A percentile compares a stretch with the other conserved stretches of the same genome.
These are phyloP conservation scores for Muscicapa striata DNA, from an alignment of 2,797 vertebrate genomes.

Conservation along the genomic window DNA sequence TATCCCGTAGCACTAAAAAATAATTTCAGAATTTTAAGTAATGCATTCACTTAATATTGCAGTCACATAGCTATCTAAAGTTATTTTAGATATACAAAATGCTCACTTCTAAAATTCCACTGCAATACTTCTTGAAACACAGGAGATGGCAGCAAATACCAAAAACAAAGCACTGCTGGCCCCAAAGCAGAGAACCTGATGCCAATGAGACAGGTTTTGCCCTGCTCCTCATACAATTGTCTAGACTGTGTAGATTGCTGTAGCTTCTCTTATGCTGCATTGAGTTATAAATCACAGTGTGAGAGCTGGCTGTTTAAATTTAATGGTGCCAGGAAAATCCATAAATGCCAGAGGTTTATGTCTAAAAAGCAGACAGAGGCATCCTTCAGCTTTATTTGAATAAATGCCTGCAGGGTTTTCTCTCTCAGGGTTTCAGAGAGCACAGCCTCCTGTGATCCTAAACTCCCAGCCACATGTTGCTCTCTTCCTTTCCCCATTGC, in stretches of 20 bases:
- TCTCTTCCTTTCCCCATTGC: background rate
- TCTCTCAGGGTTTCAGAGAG: background rate
- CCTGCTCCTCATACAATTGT: background rate
- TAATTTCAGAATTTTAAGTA: background rate
- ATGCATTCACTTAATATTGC: background rate
- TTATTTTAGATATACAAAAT: background rate
- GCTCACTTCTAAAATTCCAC: background rate
- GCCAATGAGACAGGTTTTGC: background rate
- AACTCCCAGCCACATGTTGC: background rate
- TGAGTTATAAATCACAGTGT: background rate
- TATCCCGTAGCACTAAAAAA: background rate
- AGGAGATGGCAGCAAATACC: slow-evolving; percentile 25
- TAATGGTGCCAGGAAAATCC: background rate
- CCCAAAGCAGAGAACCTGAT: no score
- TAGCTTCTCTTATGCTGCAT: background rate
- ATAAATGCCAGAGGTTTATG: background rate
- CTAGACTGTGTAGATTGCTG: background rate
- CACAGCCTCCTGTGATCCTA: background rate
- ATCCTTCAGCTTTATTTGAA: background rate
- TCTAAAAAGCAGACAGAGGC: background rate
- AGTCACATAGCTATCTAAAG: background rate
- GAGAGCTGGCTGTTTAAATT: background rate
- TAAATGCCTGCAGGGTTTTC: fast-evolving
- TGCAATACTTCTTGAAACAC: background rate
- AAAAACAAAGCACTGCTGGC: background rate